Conservation (phyloP, 2,113 vertebrate species). For the Nycticorax nycticorax region DNA sequence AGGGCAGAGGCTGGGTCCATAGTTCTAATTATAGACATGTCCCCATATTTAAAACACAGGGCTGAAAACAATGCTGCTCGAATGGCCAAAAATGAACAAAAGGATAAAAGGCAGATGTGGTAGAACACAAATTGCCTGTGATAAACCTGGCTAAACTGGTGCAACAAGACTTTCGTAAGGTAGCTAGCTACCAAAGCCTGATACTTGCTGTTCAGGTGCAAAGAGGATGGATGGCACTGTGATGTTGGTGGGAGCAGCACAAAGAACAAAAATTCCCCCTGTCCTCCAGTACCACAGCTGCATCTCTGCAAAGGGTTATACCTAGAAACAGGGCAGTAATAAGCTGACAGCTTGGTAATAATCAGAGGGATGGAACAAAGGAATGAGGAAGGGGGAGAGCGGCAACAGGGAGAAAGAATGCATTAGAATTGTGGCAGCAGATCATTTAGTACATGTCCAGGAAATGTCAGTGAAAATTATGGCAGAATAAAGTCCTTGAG, state of each 20-base stretch:
- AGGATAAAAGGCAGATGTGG: background rate
- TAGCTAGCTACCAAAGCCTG: background rate
- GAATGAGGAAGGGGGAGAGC: accelerated
- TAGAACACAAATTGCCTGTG: background rate
- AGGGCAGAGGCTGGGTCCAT: background rate
- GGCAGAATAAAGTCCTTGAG: background rate
- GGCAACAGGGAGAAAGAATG: background rate
- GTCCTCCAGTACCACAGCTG: background rate
- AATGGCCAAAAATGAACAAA: background rate
- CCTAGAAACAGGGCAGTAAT: background rate
- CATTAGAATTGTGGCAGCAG: background rate
- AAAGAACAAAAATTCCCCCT: accelerated
- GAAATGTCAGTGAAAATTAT: background rate
- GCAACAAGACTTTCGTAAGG: background rate
- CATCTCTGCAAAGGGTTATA: background rate
- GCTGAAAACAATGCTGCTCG: background rate
- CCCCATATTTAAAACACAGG: background rate
- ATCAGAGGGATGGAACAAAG: background rate
- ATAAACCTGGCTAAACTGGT: background rate
- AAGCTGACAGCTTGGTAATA: background rate
- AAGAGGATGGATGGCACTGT: background rate
- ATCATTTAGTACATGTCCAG: background rate
- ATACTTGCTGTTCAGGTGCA: background rate
- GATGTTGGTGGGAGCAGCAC: background rate
- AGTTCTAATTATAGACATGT: background rate